Evolutionary conservation across 2,113 vertebrate species (phyloP).

Genomic region (Cygnus atratus): DNA sequence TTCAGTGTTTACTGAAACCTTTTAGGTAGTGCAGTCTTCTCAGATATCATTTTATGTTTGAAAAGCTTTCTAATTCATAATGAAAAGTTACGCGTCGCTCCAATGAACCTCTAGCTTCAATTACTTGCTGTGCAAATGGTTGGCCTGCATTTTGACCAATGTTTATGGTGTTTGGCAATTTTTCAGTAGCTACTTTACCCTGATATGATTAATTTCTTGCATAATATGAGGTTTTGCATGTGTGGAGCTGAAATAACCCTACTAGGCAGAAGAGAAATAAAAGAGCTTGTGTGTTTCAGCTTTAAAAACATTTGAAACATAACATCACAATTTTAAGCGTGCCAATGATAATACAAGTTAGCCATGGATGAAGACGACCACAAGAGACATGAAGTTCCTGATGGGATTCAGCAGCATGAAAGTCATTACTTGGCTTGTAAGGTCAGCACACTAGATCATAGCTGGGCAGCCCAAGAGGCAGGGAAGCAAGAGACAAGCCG

Average conservation of each 20-base stretch:
- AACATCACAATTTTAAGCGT: conserved; percentile 77
- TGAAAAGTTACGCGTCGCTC: conserved; percentile 74
- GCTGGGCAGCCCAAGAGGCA: neutral
- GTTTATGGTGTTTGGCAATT: conserved; percentile 83
- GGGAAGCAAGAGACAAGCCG: neutral
- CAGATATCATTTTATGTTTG: conserved; percentile 74
- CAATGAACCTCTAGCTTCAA: conserved; percentile 75
- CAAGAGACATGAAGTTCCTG: conserved; percentile 34
- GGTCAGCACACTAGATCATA: conserved; percentile 1
- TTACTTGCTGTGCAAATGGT: conserved; percentile 75
- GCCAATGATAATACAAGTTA: conserved; percentile 61
- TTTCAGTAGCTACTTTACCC: conserved; percentile 82
- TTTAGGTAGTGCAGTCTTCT: conserved; percentile 76
- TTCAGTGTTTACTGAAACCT: conserved; percentile 74
- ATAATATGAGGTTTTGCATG: conserved; percentile 74
- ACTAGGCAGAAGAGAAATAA: conserved; percentile 71
- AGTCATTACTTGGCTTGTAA: neutral
- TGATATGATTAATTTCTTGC: conserved; percentile 83
- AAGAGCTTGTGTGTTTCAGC: conserved; percentile 71
- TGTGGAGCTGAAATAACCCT: conserved; percentile 75
- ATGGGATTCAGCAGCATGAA: conserved; percentile 26
- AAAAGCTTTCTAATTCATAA: conserved; percentile 81
- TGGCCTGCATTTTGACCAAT: conserved; percentile 77
- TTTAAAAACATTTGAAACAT: conserved; percentile 80
- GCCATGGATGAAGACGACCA: conserved; percentile 49